phyloP scores from a whole-genome alignment of 1,140 invertebrate genomes.

The Dryas iulia region DNA sequence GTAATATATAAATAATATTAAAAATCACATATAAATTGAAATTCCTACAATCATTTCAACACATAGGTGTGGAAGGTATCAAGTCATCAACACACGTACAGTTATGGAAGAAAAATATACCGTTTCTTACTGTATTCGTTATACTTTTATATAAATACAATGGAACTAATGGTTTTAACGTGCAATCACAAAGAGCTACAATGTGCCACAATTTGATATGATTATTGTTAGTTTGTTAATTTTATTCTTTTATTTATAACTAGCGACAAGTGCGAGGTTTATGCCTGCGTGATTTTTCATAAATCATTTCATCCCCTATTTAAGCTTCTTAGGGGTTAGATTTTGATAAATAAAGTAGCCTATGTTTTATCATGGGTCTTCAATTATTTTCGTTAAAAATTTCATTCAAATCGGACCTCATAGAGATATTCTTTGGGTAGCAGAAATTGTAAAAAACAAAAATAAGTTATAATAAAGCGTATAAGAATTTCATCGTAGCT shows the following conservation, averaged over 20 bases:
- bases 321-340: too few species aligned
- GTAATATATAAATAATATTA: neutral
- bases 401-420: too few species aligned
- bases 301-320: too few species aligned
- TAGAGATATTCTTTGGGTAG: too few species aligned
- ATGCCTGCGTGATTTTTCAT: too few species aligned
- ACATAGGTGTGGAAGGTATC: neutral
- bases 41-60: neutral
- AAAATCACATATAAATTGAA: neutral
- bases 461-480: too few species aligned
- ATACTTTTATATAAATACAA: neutral
- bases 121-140: neutral
- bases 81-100: neutral
- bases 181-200: constrained; percentile 14
- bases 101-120: neutral
- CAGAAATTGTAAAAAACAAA: too few species aligned
- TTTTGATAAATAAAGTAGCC: too few species aligned
- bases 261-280: too few species aligned
- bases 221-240: constrained; percentile 5
- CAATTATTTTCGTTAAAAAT: too few species aligned
- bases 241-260: neutral
- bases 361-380: too few species aligned
- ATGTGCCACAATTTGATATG: constrained; percentile 22
- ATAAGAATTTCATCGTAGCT: too few species aligned
- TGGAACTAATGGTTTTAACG: neutral